phyloP scores from a whole-genome alignment of 2,113 vertebrate genomes.

The Myiagra hebetior region DNA sequence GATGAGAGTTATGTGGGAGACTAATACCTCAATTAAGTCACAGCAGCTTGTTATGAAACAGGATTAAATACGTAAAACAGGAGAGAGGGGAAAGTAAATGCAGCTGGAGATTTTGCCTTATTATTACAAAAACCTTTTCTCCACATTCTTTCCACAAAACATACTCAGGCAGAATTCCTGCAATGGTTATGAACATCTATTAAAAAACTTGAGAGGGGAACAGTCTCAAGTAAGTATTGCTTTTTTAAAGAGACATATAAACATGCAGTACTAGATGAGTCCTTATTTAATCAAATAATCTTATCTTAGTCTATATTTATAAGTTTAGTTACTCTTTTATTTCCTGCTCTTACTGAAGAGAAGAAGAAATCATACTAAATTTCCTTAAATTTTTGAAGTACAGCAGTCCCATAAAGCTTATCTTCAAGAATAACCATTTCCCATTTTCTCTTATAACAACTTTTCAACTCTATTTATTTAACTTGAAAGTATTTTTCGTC shows the following conservation, averaged over 20 bases:
- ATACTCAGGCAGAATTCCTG: neutral
- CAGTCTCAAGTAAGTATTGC: neutral
- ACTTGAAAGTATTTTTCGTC: neutral
- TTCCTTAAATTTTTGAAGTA: neutral
- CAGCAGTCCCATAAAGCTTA: neutral
- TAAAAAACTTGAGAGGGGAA: neutral
- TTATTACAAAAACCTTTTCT: neutral
- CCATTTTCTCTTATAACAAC: neutral
- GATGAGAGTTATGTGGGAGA: neutral
- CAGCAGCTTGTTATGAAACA: constrained; percentile 6
- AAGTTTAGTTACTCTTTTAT: neutral
- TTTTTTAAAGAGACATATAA: neutral
- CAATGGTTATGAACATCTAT: neutral
- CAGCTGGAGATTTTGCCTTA: constrained; percentile 2
- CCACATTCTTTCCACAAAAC: neutral
- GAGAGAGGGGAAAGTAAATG: neutral
- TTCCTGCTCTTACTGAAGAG: neutral
- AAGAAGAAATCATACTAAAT: neutral
- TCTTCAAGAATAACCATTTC: neutral
- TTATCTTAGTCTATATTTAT: neutral
- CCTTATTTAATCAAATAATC: neutral
- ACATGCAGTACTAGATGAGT: neutral
- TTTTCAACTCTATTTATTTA: neutral
- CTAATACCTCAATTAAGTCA: neutral
- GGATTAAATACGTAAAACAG: neutral